A percentile compares a stretch with the other conserved stretches of the same genome.
These are phyloP conservation scores for Prosopocoilus inquinatus DNA, from an alignment of 2,888 invertebrate species.

Conservation along the genomic window DNA sequence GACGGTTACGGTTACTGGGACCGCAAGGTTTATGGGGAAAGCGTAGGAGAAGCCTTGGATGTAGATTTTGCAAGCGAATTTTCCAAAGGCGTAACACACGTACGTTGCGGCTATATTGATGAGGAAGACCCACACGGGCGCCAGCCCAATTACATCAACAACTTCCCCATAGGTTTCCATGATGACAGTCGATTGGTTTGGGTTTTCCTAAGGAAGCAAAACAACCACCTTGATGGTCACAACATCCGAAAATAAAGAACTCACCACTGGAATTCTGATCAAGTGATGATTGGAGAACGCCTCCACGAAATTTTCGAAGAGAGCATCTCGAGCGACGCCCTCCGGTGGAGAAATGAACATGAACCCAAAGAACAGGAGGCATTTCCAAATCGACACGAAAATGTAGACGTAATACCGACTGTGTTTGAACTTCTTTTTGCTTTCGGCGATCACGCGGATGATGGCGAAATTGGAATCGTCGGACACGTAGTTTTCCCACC, in stretches of 20 bases:
- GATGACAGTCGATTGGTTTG: too few species aligned
- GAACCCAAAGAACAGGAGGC: slow-evolving; percentile 65
- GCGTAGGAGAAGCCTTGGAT: slow-evolving; percentile 88
- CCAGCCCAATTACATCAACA: slow-evolving; percentile 17
- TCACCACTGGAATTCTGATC: slow-evolving; percentile 51
- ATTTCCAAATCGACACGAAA: slow-evolving; percentile 74
- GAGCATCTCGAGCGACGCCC: slow-evolving; percentile 31
- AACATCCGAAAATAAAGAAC: background rate
- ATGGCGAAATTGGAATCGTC: slow-evolving; percentile 35
- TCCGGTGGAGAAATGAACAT: slow-evolving; percentile 40
- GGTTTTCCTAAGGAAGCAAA: too few species aligned
- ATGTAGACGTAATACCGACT: slow-evolving; percentile 71
- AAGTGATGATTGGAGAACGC: slow-evolving; percentile 55
- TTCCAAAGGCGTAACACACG: slow-evolving; percentile 65
- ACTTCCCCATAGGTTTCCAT: too few species aligned
- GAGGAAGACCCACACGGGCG: slow-evolving; percentile 61
- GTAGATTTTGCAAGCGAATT: slow-evolving; percentile 84
- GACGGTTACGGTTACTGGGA: slow-evolving; percentile 70
- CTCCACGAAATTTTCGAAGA: slow-evolving; percentile 53
- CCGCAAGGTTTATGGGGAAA: slow-evolving; percentile 74
- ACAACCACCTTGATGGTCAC: too few species aligned
- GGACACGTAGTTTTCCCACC: slow-evolving; percentile 82
- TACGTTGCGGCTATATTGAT: slow-evolving; percentile 68
- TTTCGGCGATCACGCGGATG: slow-evolving; percentile 47
- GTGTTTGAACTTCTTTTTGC: slow-evolving; percentile 39